phyloP scores from a whole-genome alignment of 2,113 vertebrate genomes.

The Pangasianodon hypophthalmus region DNA sequence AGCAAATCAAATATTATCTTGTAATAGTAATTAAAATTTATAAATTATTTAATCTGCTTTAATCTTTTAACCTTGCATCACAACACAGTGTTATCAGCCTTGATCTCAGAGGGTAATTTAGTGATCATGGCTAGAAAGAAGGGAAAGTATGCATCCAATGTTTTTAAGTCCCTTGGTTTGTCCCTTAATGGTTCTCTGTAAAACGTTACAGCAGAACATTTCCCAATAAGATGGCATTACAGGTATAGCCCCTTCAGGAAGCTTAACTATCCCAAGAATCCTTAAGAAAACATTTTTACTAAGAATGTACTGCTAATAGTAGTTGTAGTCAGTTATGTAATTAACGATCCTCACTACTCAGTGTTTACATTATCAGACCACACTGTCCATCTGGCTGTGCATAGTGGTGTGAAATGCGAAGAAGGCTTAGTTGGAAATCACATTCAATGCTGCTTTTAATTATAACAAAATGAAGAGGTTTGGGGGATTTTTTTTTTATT shows the following conservation, averaged over 20 bases:
- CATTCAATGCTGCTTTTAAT: slow-evolving; percentile 5
- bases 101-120: neutral
- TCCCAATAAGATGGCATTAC: neutral
- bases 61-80: neutral
- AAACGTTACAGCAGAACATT: neutral
- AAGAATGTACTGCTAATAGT: neutral
- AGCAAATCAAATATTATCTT: neutral
- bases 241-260: neutral
- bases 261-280: neutral
- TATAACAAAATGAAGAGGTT: neutral
- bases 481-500: neutral
- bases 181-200: neutral
- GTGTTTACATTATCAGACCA: slow-evolving; percentile 26
- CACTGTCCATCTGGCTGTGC: slow-evolving; percentile 21
- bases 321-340: slow-evolving; percentile 4
- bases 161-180: neutral
- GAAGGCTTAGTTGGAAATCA: neutral
- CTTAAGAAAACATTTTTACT: neutral
- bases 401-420: slow-evolving; percentile 16
- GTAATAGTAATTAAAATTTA: neutral
- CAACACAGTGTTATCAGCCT: neutral
- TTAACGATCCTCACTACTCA: neutral
- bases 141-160: neutral
- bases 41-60: neutral
- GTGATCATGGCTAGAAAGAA: neutral